Evolutionary conservation across 1,140 invertebrate genomes (phyloP).

Genomic region (Drosophila pseudoobscura): DNA sequence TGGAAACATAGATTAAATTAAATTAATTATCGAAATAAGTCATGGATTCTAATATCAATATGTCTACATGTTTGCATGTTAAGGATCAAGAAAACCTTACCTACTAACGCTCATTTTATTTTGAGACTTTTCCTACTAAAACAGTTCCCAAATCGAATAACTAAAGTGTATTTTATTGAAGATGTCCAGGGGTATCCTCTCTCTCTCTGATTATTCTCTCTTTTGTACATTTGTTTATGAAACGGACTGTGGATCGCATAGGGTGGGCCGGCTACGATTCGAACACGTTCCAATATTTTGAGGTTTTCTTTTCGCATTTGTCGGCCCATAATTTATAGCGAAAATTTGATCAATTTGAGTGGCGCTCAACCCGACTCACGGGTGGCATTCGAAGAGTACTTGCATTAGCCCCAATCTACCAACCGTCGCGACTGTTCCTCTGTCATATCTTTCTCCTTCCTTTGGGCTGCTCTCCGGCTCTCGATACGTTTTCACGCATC

Average conservation of each 20-base stretch:
- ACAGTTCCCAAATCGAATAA: no score
- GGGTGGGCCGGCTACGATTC: conserved; percentile 47
- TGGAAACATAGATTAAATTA: no score
- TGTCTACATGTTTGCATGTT: no score
- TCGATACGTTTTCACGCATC: conserved; percentile 67
- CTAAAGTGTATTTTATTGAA: no score
- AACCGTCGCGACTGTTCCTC: no score
- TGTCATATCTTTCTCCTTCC: neutral
- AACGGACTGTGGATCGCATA: conserved; percentile 20
- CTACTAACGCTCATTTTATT: no score
- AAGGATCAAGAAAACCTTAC: no score
- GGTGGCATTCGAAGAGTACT: conserved; percentile 56
- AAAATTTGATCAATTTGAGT: conserved; percentile 73
- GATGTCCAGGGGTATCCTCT: no score
- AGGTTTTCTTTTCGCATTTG: conserved; percentile 51
- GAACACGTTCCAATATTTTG: conserved; percentile 79
- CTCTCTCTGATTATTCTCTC: no score
- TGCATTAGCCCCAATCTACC: conserved; percentile 6
- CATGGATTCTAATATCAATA: no score
- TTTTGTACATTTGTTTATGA: neutral
- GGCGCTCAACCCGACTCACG: conserved; percentile 31
- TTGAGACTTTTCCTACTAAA: no score
- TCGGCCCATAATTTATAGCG: conserved; percentile 68
- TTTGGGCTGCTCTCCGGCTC: neutral
- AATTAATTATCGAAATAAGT: no score